Percentiles rank a stretch among this genome's conserved stretches.
Evolutionary conservation across 2,888 invertebrate genomes (phyloP).

Genomic region (Dasypolia templi): DNA sequence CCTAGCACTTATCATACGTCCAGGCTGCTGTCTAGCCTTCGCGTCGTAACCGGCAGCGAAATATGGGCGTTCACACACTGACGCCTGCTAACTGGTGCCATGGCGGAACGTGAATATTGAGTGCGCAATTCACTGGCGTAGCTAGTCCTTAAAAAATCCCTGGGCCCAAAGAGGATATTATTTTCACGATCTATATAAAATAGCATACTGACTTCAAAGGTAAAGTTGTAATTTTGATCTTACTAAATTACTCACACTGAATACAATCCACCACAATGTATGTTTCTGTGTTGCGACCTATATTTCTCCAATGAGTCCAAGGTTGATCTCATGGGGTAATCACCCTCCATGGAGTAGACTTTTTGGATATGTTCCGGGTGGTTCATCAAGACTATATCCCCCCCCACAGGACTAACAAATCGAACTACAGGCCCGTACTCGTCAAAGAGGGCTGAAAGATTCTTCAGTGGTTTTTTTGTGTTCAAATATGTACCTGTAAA

Average conservation of each 20-base stretch:
- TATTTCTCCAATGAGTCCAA: slow-evolving; percentile 92
- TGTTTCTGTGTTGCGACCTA: slow-evolving; percentile 89
- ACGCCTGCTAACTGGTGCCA: not conserved
- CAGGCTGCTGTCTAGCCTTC: not conserved
- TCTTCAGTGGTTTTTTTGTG: slow-evolving; percentile 77
- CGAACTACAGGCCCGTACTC: slow-evolving; percentile 92
- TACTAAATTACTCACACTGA: slow-evolving; percentile 86
- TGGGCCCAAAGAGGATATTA: too few species aligned
- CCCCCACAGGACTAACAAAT: slow-evolving; percentile 91
- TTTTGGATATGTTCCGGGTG: slow-evolving; percentile 92
- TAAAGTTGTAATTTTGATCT: not conserved
- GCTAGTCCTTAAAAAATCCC: not conserved
- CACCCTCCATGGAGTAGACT: slow-evolving; percentile 91
- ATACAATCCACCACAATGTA: slow-evolving; percentile 90
- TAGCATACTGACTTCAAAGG: not conserved
- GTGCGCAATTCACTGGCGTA: not conserved
- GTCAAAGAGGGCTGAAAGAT: slow-evolving; percentile 82
- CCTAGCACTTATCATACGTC: not conserved
- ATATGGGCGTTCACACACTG: too few species aligned
- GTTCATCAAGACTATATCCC: slow-evolving; percentile 91
- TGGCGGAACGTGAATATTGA: not conserved
- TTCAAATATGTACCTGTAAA: slow-evolving; percentile 77
- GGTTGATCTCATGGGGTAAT: slow-evolving; percentile 90
- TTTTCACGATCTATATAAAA: not conserved
- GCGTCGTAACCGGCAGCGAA: not conserved